A percentile compares a stretch with the other conserved stretches of the same genome.
These are phyloP conservation scores for Puma concolor DNA, from an alignment of 2,113 vertebrate genomes.

Conservation along the genomic window DNA sequence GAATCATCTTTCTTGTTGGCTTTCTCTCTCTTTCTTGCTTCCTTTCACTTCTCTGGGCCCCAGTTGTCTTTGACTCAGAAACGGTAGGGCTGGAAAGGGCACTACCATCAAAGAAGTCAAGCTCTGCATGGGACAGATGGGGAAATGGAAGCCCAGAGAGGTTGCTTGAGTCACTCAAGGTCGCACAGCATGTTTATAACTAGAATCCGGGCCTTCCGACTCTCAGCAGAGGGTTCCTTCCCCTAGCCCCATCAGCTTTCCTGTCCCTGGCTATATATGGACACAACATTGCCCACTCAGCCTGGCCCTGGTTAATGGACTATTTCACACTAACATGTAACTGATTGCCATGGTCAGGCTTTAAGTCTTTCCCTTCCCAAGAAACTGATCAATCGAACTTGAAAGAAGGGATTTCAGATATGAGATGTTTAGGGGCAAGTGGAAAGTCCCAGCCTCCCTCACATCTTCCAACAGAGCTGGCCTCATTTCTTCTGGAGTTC, in stretches of 20 bases:
- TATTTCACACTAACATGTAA: background rate
- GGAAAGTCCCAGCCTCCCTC: background rate
- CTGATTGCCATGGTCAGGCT: background rate
- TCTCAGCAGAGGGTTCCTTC: background rate
- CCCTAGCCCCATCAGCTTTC: background rate
- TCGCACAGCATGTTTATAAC: background rate
- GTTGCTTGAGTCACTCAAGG: background rate
- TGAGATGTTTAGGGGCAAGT: background rate
- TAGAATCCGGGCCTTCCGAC: background rate
- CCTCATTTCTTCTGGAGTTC: background rate
- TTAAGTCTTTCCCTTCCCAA: background rate
- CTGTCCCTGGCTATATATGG: background rate
- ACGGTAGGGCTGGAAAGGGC: background rate
- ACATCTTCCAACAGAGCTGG: background rate
- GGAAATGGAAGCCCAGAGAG: background rate
- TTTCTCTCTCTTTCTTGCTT: background rate
- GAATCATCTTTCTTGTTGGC: background rate
- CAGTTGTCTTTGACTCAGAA: background rate
- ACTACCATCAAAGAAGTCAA: background rate
- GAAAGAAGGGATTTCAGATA: background rate
- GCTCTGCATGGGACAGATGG: background rate
- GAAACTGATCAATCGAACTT: background rate
- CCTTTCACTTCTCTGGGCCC: background rate
- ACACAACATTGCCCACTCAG: background rate
- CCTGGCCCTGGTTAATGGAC: background rate